phyloP scores from a whole-genome alignment of 2,113 vertebrate genomes.

The Reinhardtius hippoglossoides region DNA sequence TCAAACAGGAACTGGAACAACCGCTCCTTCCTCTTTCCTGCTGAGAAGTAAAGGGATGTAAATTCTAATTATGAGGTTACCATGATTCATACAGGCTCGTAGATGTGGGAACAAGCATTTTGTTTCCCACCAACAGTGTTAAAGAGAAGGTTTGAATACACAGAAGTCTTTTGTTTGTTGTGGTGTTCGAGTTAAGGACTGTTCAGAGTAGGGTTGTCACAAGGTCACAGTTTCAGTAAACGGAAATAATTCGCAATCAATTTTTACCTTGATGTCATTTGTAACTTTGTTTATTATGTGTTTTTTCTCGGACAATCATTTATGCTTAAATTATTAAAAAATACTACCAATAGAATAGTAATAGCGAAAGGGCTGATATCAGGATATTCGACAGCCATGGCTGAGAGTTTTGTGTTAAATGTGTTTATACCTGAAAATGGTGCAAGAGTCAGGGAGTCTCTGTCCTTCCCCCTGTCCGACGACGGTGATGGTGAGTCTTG shows the following conservation, averaged over 20 bases:
- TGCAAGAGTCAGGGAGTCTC: conserved; percentile 56
- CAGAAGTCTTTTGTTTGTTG: too few species aligned
- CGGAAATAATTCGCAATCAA: too few species aligned
- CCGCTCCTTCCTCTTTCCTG: conserved; percentile 85
- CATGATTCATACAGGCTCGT: neutral
- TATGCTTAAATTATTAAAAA: too few species aligned
- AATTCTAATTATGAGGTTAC: conserved; percentile 15
- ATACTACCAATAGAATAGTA: too few species aligned
- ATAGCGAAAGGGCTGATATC: too few species aligned
- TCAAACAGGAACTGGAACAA: conserved; percentile 88
- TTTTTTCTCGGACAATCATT: too few species aligned
- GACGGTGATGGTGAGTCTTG: conserved; percentile 75
- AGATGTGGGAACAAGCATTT: neutral
- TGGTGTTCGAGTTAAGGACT: neutral
- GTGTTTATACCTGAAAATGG: conserved; percentile 77
- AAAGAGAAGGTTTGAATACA: too few species aligned
- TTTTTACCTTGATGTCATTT: too few species aligned
- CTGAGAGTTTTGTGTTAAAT: neutral
- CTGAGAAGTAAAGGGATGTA: neutral
- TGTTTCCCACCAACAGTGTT: too few species aligned
- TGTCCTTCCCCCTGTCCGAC: conserved; percentile 58
- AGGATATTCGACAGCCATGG: neutral
- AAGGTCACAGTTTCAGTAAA: too few species aligned
- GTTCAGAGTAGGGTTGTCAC: too few species aligned
- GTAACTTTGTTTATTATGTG: too few species aligned